phyloP scores from a whole-genome alignment of 2,113 vertebrate genomes.

The Hypanus sabinus region DNA sequence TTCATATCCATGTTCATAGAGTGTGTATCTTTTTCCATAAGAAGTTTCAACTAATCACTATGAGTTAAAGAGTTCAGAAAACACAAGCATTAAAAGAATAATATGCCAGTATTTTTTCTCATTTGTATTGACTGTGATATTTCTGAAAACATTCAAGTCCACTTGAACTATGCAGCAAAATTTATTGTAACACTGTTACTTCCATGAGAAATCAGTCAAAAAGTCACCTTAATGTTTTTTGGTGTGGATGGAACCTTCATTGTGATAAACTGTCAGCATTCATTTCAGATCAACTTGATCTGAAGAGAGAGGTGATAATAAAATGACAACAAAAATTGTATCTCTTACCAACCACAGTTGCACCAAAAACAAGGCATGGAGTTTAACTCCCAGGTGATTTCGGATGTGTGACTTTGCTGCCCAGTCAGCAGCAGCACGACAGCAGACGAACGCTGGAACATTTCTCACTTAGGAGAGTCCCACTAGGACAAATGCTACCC shows the following conservation, averaged over 20 bases:
- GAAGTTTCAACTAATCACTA: neutral
- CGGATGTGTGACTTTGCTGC: neutral
- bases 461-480: too few relatives aligned
- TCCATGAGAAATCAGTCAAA: slow-evolving; percentile 6
- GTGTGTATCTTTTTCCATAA: neutral
- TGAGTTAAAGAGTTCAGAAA: neutral
- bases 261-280: slow-evolving; percentile 24
- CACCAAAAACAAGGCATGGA: slow-evolving; percentile 12
- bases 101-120: neutral
- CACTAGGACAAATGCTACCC: neutral
- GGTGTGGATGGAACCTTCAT: neutral
- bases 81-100: neutral
- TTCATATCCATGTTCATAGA: neutral
- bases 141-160: neutral
- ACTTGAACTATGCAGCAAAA: slow-evolving; percentile 11
- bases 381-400: neutral
- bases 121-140: slow-evolving; percentile 23
- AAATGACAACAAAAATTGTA: neutral
- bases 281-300: neutral
- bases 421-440: neutral
- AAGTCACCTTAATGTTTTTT: slow-evolving; percentile 23
- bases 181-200: neutral
- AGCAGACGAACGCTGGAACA: neutral
- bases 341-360: neutral
- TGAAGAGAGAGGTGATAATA: neutral